Evolutionary conservation across 2,888 invertebrate genomes (phyloP).

Genomic region (Eumacrocentrus americanus): DNA sequence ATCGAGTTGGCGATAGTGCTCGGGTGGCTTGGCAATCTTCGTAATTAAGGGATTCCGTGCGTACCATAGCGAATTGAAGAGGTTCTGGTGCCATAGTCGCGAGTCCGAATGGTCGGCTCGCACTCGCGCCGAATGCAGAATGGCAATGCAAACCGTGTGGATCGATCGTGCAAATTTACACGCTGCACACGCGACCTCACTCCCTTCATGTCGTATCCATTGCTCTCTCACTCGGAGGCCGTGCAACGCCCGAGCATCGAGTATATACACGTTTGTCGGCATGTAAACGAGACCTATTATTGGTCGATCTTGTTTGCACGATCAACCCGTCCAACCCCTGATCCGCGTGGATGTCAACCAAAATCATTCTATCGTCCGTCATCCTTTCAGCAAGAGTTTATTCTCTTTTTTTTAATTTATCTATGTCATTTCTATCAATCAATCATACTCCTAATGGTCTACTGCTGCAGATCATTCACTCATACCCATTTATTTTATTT

Average conservation of each 20-base stretch:
- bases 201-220: not conserved
- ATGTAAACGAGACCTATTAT: conserved; percentile 47
- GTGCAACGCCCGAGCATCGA: conserved; percentile 13
- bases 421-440: not conserved
- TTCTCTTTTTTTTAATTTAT: not conserved
- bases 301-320: conserved; percentile 44
- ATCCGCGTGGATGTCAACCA: not conserved
- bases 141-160: conserved; percentile 21
- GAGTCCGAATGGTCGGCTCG: conserved; percentile 18
- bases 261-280: conserved; percentile 37
- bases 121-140: conserved; percentile 24
- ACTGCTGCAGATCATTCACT: not conserved
- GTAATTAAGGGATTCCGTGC: conserved; percentile 37
- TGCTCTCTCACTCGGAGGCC: not conserved
- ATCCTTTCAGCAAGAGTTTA: not conserved
- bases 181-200: conserved; percentile 26
- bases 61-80: conserved; percentile 32
- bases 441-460: no score
- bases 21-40: conserved; percentile 31
- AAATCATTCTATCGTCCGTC: conserved; percentile 13
- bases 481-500: not conserved
- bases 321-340: conserved; percentile 29
- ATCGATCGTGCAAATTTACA: conserved; percentile 35
- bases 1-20: not conserved
- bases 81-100: not conserved